These are phyloP conservation scores for Willisornis vidua DNA, from an alignment of 2,113 vertebrate genomes.

Conservation along the genomic window DNA sequence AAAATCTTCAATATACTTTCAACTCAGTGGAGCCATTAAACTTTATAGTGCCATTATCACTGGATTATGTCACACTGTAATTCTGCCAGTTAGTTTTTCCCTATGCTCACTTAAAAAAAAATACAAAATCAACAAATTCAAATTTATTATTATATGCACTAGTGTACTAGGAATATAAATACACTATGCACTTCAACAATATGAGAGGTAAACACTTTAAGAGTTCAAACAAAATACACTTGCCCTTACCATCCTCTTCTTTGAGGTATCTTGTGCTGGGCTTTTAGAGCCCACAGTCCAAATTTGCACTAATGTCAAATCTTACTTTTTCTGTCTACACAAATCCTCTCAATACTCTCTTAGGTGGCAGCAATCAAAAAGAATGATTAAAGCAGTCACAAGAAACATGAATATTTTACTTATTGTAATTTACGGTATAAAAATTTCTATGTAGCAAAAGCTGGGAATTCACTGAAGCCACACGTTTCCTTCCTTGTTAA, in stretches of 20 bases:
- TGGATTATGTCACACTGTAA: neutral
- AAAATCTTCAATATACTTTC: neutral
- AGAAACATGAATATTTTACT: neutral
- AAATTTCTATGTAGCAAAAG: neutral
- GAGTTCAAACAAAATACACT: neutral
- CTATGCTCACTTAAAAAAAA: neutral
- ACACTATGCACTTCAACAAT: neutral
- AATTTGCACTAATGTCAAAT: neutral
- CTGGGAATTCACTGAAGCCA: neutral
- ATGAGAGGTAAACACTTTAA: neutral
- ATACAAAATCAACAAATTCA: neutral
- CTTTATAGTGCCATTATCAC: neutral
- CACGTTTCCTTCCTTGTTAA: fast-evolving
- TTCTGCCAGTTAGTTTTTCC: neutral
- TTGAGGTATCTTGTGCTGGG: neutral
- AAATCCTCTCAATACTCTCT: neutral
- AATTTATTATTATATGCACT: neutral
- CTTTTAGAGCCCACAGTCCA: neutral
- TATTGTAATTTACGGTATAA: neutral
- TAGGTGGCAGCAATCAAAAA: neutral
- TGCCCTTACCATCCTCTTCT: neutral
- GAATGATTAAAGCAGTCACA: neutral
- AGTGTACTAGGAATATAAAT: neutral
- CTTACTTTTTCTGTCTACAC: neutral
- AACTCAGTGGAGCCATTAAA: neutral